Evolutionary conservation across 2,888 invertebrate genomes (phyloP), one percentile per base, ranked within the genome.

Genomic region (Tryphoninae sp.): DNA sequence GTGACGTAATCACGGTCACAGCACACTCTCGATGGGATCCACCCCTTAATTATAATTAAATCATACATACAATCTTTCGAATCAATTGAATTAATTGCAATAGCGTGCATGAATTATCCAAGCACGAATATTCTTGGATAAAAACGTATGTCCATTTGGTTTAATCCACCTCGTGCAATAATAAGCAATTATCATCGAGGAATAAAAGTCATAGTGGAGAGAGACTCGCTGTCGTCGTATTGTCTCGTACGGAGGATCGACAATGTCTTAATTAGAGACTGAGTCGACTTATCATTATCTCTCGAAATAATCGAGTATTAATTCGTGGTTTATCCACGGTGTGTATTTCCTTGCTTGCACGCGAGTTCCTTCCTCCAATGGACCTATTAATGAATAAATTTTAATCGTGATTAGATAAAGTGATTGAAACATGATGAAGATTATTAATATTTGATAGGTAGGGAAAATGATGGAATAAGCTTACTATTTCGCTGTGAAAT

Each of bases 1-100:
- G 55, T 81, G 78, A 78, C 81, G 81, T 16, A 81, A 81, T 59
- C 62, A 40, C 53, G 11, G 11, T 13, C 45, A 3, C 3, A 11
- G 13, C 45, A n/a, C 16, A 45, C 40, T 19, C 16, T 49, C 42
- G 53, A 49, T 26, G 26, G 42, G 71, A 51, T 59, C 40, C 62
- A 55, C 68, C 33, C 49, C 33, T 33, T 6, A 6, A 33, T 33
- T 33, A 33, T 33, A 33, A 33, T 33, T 33, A 33, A 33, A 33
- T 33, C 33, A 33, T 33, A 33, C 6, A 33, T 33, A 33, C 33
- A 7, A 33, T 33, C 4, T 4, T 33, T 33, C 33, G 33, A 33
- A 33, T 33, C 33, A 33, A 33, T 33, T 33, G 33, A 33, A 33
- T 33, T 33, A 33, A 33, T 33, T 33, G 6, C 33, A 33, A 33